Base-by-base conservation (phyloP, 2,888 invertebrate genomes). In the Eubasilissa splendida region DNA sequence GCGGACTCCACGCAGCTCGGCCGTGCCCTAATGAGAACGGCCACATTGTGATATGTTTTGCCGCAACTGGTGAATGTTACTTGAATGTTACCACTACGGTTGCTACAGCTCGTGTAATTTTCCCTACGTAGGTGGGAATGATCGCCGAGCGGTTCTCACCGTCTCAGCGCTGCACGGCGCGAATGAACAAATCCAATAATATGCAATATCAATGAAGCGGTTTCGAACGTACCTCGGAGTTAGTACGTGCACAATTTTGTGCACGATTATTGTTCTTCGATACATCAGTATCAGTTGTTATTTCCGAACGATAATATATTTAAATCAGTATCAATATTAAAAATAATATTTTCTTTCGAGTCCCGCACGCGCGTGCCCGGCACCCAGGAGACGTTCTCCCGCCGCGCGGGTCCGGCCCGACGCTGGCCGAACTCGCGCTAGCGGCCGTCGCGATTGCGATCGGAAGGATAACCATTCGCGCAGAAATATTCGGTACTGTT, bases 1-100 rank as follows among this genome's bases (percentile, higher is more conserved):
- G 89, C 89, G 88, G 89, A 88, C 88, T 88, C 89, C 89, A 89
- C 89, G 89, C 89, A 90, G 88, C 88, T n/a, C 65, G 54, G 75
- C 76, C 73, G 77, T 73, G 63, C 59, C 80, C 76, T 59, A 73
- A 77, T 63, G 79, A 76, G 89, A 86, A 88, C 86, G 87, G 85
- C 80, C 80, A 83, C 85, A 56, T 73, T 73, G 71, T 58, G 56
- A 56, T 73, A 73, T 58, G 33, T 31, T 31, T 73, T 73, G 71
- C 71, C 8, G 71, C 42, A 73, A 73, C 71, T 54, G 54, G 71
- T 71, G 56, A 71, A 71, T 71, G 71, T 73, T 73, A 73, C 58
- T 58, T n/a, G 71, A 73, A 33, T 4, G 53, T 22, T 12, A 22
- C 58, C 58, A 70, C 53, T 54, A 58, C 56, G 56, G 54, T 54